Conservation (phyloP, 1,140 invertebrate genomes). For the Lethocerus indicus region DNA sequence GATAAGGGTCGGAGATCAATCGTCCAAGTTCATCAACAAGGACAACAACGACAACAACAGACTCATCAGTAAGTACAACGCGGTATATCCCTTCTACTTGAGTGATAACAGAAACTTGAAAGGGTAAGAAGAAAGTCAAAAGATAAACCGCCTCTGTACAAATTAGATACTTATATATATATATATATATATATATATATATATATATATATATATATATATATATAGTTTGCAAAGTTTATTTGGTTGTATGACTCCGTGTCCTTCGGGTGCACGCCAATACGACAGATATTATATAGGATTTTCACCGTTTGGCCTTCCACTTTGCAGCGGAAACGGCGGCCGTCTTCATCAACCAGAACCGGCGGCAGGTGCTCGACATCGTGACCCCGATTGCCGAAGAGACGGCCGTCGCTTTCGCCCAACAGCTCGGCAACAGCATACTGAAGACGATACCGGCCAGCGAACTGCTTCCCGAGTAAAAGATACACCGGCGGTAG, state of each 20-base stretch:
- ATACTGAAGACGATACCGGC: constrained; percentile 35
- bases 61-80: constrained; percentile 14
- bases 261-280: too few species aligned
- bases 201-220: too few species aligned
- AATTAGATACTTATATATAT: background rate
- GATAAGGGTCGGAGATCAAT: constrained; percentile 34
- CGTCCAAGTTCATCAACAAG: constrained; percentile 15
- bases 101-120: too few species aligned
- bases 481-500: constrained; percentile 1
- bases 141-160: background rate
- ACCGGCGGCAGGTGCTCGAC: constrained; percentile 44
- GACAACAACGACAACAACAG: constrained; percentile 15
- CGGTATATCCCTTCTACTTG: too few species aligned
- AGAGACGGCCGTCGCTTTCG: constrained; percentile 39
- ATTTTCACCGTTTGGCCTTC: background rate
- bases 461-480: constrained; percentile 31
- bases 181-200: too few species aligned
- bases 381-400: constrained; percentile 51
- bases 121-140: too few species aligned
- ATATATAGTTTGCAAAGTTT: too few species aligned
- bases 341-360: constrained; percentile 46
- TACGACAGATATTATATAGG: background rate
- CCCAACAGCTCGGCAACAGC: constrained; percentile 36
- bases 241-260: too few species aligned
- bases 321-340: constrained; percentile 36